Conservation (phyloP, 2,888 invertebrate genomes). For the Heliconius ismenius region DNA sequence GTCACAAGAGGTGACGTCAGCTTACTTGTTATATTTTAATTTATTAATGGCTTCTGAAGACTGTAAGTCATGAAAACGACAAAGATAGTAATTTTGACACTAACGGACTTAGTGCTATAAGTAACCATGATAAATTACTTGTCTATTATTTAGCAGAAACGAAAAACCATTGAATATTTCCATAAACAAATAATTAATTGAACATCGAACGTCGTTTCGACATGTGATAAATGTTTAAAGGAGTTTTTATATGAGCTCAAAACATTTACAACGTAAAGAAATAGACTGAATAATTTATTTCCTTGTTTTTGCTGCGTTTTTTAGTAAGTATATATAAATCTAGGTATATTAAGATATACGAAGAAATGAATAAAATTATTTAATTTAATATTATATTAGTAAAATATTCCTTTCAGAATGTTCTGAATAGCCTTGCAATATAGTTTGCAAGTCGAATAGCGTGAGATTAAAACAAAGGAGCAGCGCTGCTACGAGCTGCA, state of each 20-base stretch:
- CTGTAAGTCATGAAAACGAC: neutral
- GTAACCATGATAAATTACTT: neutral
- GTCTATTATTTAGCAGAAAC: neutral
- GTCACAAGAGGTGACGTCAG: constrained; percentile 14
- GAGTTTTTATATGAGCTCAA: neutral
- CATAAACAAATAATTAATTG: neutral
- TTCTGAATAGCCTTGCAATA: constrained; percentile 15
- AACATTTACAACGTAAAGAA: too few species aligned
- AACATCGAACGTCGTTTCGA: neutral
- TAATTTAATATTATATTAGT: constrained; percentile 5
- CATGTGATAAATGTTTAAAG: neutral
- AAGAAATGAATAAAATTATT: neutral
- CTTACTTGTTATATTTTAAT: constrained; percentile 14
- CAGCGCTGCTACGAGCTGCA: constrained; percentile 21
- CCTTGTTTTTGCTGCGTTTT: too few species aligned
- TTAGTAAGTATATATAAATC: too few species aligned
- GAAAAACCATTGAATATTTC: neutral
- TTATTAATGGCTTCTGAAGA: neutral
- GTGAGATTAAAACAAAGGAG: constrained; percentile 24
- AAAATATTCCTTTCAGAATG: constrained; percentile 12
- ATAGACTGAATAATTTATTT: too few species aligned
- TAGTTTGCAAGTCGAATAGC: constrained; percentile 11
- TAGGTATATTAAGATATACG: neutral
- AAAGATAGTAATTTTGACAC: neutral
- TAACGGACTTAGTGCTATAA: constrained; percentile 1